Percentiles rank a stretch among this genome's conserved stretches.
phyloP scores from a whole-genome alignment of 1,140 invertebrate species.

The Drosophila orosa region DNA sequence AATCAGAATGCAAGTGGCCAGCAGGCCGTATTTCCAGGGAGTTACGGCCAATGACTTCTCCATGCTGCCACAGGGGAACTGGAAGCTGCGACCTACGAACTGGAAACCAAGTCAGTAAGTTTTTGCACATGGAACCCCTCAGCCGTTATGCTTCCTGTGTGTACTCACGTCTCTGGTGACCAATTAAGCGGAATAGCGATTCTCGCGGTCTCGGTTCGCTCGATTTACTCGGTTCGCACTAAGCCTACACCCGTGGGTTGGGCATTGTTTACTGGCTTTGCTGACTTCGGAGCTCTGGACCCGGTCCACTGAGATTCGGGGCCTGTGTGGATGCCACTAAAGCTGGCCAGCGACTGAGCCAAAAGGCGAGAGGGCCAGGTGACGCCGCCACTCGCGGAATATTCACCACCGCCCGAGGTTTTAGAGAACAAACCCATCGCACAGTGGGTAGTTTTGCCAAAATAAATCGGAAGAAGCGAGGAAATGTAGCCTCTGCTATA shows the following conservation, averaged over 20 bases:
- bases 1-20: constrained; percentile 69
- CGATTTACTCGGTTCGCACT: constrained; percentile 12
- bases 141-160: not conserved
- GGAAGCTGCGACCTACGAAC: constrained; percentile 5
- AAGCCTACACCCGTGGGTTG: constrained; percentile 15
- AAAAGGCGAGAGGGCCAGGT: constrained; percentile 17
- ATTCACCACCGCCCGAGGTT: constrained; percentile 24
- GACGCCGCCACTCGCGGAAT: constrained; percentile 8
- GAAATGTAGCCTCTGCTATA: not conserved
- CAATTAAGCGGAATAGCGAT: not conserved
- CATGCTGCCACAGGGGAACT: constrained; percentile 39
- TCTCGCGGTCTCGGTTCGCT: constrained; percentile 2
- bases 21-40: constrained; percentile 71
- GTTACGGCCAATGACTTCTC: constrained; percentile 67
- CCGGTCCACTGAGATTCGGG: not conserved
- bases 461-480: not conserved
- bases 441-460: not conserved
- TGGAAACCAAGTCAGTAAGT: not conserved
- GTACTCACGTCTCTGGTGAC: not conserved
- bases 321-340: constrained; percentile 41
- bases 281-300: constrained; percentile 5
- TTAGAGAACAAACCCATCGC: constrained; percentile 5
- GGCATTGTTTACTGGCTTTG: constrained; percentile 57
- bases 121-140: constrained; percentile 7
- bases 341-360: constrained; percentile 56